phyloP scores from a whole-genome alignment of 1,140 invertebrate species.

The Meloidogyne floridensis region DNA sequence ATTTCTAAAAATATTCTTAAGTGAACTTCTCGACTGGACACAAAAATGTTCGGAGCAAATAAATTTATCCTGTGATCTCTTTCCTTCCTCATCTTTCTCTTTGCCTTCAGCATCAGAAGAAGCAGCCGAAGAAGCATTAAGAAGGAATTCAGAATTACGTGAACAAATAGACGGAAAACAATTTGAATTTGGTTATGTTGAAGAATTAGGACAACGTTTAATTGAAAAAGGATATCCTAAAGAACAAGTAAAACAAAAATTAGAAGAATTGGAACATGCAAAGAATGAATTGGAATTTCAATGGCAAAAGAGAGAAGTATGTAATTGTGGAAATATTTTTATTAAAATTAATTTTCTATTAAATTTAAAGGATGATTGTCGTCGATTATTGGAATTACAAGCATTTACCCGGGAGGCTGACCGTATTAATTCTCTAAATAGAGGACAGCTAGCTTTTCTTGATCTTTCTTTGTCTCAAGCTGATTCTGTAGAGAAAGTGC shows the following conservation, averaged over 20 bases:
- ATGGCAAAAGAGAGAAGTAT: constrained; percentile 78
- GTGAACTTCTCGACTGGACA: constrained; percentile 79
- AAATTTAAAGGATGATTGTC: constrained; percentile 71
- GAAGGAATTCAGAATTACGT: constrained; percentile 85
- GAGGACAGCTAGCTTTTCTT: constrained; percentile 87
- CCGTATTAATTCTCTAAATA: constrained; percentile 90
- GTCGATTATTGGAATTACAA: constrained; percentile 80
- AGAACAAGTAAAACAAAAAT: constrained; percentile 65
- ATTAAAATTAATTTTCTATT: too few relatives aligned
- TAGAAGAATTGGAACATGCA: constrained; percentile 50
- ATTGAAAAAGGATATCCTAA: constrained; percentile 64
- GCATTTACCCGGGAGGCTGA: constrained; percentile 92
- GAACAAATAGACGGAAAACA: constrained; percentile 88
- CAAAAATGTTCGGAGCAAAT: constrained; percentile 65
- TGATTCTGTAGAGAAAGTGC: constrained; percentile 87
- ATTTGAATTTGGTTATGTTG: constrained; percentile 76
- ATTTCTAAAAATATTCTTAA: constrained; percentile 5
- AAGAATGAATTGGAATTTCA: constrained; percentile 67
- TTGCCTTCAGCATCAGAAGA: constrained; percentile 71
- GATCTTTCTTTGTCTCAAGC: constrained; percentile 74
- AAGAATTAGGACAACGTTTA: constrained; percentile 68
- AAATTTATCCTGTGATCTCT: constrained; percentile 42
- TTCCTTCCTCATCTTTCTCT: constrained; percentile 38
- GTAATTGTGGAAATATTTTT: too few relatives aligned
- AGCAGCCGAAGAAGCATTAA: constrained; percentile 76